Percentiles rank a stretch among this genome's conserved stretches.
Conservation (phyloP, 2,888 invertebrate species). For the Vanessa cardui region DNA sequence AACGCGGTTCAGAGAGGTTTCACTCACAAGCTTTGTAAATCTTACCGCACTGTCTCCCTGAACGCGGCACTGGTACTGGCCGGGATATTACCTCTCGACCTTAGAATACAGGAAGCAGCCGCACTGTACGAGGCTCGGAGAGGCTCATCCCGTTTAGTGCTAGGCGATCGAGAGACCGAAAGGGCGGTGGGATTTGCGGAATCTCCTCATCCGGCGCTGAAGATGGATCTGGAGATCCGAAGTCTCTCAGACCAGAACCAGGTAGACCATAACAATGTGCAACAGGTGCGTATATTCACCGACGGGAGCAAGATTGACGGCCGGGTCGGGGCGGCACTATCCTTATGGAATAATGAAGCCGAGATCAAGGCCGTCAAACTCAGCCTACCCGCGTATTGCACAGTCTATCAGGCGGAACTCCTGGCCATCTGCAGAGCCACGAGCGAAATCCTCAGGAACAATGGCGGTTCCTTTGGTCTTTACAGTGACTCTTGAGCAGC, state of each 20-base stretch:
- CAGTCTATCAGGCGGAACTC: slow-evolving; percentile 12
- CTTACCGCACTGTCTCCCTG: slow-evolving; percentile 36
- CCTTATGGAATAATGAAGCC: slow-evolving; percentile 16
- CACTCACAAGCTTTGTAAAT: slow-evolving; percentile 31
- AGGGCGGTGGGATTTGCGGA: too few species aligned
- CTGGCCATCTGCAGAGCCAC: too few species aligned
- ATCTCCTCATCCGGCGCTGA: too few species aligned
- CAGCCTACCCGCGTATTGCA: not conserved
- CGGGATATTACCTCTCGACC: slow-evolving; percentile 40
- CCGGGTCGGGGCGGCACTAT: slow-evolving; percentile 10
- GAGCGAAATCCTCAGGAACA: too few species aligned
- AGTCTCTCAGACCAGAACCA: too few species aligned
- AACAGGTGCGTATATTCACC: not conserved
- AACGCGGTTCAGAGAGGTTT: slow-evolving; percentile 30
- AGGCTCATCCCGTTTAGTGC: not conserved
- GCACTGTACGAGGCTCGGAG: slow-evolving; percentile 24
- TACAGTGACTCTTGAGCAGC: too few species aligned
- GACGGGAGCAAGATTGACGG: slow-evolving; percentile 7
- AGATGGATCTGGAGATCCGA: too few species aligned
- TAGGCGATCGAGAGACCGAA: too few species aligned
- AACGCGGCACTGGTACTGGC: slow-evolving; percentile 35
- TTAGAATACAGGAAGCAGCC: slow-evolving; percentile 36
- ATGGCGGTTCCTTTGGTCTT: too few species aligned
- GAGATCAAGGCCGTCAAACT: slow-evolving; percentile 5
- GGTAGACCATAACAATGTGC: too few species aligned